phyloP scores from a whole-genome alignment of 2,113 vertebrate genomes.

The Dipodomys ordii region DNA sequence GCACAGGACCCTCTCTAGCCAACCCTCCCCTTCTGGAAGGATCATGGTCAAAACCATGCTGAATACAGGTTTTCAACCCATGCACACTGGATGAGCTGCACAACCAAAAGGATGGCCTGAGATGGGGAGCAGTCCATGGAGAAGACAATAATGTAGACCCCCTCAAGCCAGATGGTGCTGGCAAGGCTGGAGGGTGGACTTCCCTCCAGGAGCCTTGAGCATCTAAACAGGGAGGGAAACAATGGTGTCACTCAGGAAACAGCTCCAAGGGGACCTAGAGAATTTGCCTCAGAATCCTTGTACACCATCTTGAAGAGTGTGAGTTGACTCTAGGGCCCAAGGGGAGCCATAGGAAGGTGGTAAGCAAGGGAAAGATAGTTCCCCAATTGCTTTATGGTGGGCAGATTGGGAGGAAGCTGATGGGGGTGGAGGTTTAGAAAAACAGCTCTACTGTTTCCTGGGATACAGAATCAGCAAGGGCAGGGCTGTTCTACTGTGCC shows the following conservation, averaged over 20 bases:
- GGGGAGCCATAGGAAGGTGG: background rate
- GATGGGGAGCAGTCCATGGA: background rate
- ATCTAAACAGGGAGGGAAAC: too few species aligned
- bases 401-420: background rate
- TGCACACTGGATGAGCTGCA: background rate
- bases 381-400: background rate
- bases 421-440: background rate
- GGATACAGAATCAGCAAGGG: background rate
- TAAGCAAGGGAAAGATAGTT: background rate
- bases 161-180: background rate
- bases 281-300: background rate
- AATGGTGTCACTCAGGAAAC: background rate
- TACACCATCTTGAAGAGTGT: background rate
- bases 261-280: background rate
- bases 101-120: background rate
- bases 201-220: background rate
- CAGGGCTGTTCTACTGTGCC: background rate
- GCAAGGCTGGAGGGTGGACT: background rate
- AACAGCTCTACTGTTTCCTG: background rate
- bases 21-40: background rate
- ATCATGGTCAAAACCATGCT: background rate
- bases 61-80: background rate
- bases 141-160: background rate
- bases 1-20: background rate
- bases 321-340: background rate